Evolutionary conservation across 2,888 invertebrate species (phyloP).

Genomic region (Microctonus brassicae): DNA sequence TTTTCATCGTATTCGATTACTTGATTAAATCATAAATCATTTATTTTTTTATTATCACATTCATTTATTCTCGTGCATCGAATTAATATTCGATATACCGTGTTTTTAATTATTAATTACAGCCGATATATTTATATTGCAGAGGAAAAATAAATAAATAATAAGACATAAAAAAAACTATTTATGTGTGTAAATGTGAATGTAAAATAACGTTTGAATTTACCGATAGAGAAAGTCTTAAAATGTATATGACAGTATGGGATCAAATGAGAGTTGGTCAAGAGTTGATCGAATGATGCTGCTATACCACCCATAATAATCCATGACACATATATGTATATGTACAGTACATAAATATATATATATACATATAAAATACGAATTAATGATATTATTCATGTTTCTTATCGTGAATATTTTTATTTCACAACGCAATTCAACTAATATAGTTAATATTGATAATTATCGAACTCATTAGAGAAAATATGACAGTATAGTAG

Average conservation of each 20-base stretch:
- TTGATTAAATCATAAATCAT: background rate
- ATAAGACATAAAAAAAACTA: background rate
- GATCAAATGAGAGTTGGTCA: background rate
- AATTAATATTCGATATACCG: no score
- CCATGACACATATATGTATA: background rate
- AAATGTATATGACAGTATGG: slow-evolving; percentile 6
- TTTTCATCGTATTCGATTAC: background rate
- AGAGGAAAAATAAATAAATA: background rate
- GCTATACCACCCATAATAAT: background rate
- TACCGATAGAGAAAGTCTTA: slow-evolving; percentile 10
- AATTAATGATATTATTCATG: background rate
- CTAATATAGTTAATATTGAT: background rate
- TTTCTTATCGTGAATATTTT: background rate
- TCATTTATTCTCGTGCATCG: no score
- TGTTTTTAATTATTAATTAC: no score
- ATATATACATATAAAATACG: background rate
- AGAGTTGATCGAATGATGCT: background rate
- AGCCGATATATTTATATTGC: no score
- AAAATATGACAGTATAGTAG: no score
- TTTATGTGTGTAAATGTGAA: background rate
- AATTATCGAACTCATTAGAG: background rate
- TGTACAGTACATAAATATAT: background rate
- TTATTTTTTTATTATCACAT: no score
- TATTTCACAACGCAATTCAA: background rate
- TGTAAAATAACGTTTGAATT: background rate